phyloP scores from a whole-genome alignment of 2,113 vertebrate species.

The Heloderma charlesbogerti region DNA sequence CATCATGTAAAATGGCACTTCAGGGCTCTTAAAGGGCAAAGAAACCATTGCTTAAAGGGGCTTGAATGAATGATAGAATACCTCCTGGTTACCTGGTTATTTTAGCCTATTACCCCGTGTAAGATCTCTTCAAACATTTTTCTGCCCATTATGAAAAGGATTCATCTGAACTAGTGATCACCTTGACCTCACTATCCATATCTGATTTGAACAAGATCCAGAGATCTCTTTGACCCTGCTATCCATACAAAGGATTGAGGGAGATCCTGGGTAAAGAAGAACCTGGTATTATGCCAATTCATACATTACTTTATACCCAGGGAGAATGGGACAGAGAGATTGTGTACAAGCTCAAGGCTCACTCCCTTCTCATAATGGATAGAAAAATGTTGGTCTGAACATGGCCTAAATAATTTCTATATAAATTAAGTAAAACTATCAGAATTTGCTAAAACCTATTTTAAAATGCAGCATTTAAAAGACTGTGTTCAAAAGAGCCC shows the following conservation, averaged over 20 bases:
- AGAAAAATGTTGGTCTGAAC: background rate
- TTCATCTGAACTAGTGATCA: background rate
- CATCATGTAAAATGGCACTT: background rate
- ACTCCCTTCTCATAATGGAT: background rate
- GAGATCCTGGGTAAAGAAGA: background rate
- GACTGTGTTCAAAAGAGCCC: background rate
- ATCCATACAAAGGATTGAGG: background rate
- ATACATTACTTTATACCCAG: background rate
- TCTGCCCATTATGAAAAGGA: background rate
- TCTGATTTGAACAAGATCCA: background rate
- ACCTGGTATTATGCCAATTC: background rate
- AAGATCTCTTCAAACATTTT: background rate
- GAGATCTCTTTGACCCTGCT: background rate
- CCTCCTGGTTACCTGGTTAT: background rate
- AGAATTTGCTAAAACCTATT: conserved; percentile 1
- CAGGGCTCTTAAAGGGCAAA: background rate
- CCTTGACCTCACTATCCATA: background rate
- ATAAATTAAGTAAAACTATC: background rate
- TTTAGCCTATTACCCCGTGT: background rate
- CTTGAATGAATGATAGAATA: background rate
- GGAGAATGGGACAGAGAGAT: background rate
- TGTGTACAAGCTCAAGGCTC: background rate
- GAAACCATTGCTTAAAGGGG: background rate
- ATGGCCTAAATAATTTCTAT: background rate
- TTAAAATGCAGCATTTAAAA: background rate